Percentiles rank a stretch among this genome's conserved stretches.
Conservation (phyloP, 2,113 vertebrate genomes). For the Choloepus hoffmanni region DNA sequence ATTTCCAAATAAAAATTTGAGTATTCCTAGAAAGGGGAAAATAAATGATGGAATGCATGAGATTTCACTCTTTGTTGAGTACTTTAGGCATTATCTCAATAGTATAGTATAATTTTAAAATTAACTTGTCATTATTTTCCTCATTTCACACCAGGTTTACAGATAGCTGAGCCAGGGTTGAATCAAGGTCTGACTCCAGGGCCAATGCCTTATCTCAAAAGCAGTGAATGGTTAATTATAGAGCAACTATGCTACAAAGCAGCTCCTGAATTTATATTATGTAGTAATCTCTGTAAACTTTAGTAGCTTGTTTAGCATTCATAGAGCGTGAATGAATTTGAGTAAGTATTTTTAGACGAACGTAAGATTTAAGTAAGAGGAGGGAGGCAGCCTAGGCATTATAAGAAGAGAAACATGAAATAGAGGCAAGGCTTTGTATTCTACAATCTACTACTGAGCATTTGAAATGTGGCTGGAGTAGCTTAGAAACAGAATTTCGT, state of each 20-base stretch:
- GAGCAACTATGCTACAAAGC: neutral
- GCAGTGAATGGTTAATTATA: neutral
- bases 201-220: neutral
- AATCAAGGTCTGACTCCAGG: neutral
- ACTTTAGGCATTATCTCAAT: no score
- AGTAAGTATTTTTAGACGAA: neutral
- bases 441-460: neutral
- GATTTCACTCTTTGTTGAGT: no score
- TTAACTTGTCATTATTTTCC: neutral
- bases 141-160: neutral
- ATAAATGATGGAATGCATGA: no score
- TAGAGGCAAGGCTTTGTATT: neutral
- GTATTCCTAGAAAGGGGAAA: no score
- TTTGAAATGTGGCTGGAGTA: no score
- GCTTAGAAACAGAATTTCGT: no score
- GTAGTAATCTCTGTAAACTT: neutral
- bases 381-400: neutral
- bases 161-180: neutral
- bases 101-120: neutral
- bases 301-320: neutral
- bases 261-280: neutral
- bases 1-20: no score
- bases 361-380: neutral
- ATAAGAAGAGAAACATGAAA: neutral
- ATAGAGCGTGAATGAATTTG: neutral